Evolutionary conservation across 1,140 invertebrate species (phyloP), one percentile per base, ranked within the genome.

Genomic region (Drosophila punjabiensis): DNA sequence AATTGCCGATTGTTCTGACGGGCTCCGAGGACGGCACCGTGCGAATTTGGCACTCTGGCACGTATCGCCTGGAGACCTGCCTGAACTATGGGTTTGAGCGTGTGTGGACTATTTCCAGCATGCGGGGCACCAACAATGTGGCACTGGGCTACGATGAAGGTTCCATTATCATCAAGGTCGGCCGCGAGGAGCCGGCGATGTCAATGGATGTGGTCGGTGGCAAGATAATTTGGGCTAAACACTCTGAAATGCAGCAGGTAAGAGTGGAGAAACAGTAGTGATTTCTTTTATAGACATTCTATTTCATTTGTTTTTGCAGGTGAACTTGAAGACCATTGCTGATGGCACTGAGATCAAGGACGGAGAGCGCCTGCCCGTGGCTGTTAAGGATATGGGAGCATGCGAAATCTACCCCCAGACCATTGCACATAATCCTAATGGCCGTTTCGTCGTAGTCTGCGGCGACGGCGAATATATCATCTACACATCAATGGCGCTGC

Each of bases 381-480:
- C 97, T 4, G 97, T 99, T 0, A 99, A 99, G 93, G 99, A 99
- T 86, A 99, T 99, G 98, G 99, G 99, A 1, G 98, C 98, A 20
- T 99, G 98, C 94, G 99, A 99, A 94, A 99, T 99, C 79, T 99
- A 99, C 93, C 99, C 99, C 0, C 99, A 99, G 93, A 99, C 97
- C 1, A 98, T 99, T 76, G 97, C 98, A 24, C 99, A 99, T 91
- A 99, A 99, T 94, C 98, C 99, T 0, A 99, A 99, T 94, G 99
- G 99, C 48, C 96, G 98, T 53, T 99, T 99, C 94, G 97, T 99
- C 4, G 99, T 99, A 6, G 99, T 99, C 10, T 99, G 99, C 94
- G 99, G 99, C 11, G 99, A 99, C 94, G 99, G 99, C 1, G 99
- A 99, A 93, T 99, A 99, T 93, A 99, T 99, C 16, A 99, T 99